Evolutionary conservation across 2,797 vertebrate genomes (phyloP).

Genomic region (Leptodactylus fallax): DNA sequence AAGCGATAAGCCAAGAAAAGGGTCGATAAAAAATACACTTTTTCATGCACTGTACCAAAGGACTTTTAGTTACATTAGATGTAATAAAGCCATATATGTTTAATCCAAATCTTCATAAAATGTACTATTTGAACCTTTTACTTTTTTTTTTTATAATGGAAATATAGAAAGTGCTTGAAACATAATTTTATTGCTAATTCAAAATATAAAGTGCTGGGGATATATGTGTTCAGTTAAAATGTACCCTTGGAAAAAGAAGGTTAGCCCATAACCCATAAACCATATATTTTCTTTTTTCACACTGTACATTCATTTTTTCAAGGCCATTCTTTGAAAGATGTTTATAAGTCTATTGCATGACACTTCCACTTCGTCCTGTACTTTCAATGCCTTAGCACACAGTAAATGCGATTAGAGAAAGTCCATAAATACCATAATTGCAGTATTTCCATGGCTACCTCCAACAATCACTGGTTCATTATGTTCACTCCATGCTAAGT

Average conservation of each 20-base stretch:
- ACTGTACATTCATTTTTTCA: conserved; percentile 1
- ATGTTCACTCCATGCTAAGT: conserved; percentile 41
- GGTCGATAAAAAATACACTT: background rate
- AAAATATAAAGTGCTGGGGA: background rate
- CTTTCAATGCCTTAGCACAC: background rate
- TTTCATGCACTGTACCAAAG: background rate
- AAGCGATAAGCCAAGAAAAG: background rate
- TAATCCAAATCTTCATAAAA: background rate
- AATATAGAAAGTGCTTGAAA: background rate
- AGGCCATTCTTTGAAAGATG: conserved; percentile 20
- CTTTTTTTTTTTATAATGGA: conserved; percentile 4
- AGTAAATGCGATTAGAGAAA: conserved; percentile 11
- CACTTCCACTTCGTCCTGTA: conserved; percentile 22
- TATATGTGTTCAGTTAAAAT: background rate
- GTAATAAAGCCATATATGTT: background rate
- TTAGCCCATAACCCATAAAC: background rate
- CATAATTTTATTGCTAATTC: background rate
- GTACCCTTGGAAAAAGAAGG: conserved; percentile 37
- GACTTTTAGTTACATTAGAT: background rate
- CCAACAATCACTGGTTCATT: conserved; percentile 29
- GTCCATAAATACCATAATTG: conserved; percentile 20
- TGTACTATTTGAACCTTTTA: background rate
- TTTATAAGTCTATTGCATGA: conserved; percentile 12
- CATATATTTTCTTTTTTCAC: conserved; percentile 13
- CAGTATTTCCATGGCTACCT: conserved; percentile 44